Conservation (phyloP, 2,797 vertebrate genomes). For the Pseudocheirus occidentalis region DNA sequence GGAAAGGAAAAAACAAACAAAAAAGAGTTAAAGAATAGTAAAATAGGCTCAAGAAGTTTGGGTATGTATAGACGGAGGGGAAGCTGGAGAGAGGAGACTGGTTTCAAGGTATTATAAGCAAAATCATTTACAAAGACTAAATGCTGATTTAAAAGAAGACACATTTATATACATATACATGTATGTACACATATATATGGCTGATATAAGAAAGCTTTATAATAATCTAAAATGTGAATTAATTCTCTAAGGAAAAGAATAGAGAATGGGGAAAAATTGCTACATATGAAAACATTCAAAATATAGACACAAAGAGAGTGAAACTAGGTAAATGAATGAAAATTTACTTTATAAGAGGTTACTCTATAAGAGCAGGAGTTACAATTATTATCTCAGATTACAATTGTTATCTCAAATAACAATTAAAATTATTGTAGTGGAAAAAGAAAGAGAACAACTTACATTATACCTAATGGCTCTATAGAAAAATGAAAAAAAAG, state of each 20-base stretch:
- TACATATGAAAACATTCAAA: background rate
- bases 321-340: background rate
- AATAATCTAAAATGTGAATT: background rate
- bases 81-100: background rate
- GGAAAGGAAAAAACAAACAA: background rate
- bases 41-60: background rate
- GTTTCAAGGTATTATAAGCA: background rate
- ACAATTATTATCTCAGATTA: background rate
- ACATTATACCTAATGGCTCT: background rate
- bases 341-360: background rate
- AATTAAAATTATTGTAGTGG: background rate
- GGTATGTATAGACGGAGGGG: background rate
- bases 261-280: background rate
- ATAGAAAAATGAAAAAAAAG: background rate
- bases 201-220: background rate
- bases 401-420: background rate
- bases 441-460: background rate
- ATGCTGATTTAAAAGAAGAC: background rate
- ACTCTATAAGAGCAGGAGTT: background rate
- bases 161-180: background rate
- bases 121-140: background rate
- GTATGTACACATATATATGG: background rate
- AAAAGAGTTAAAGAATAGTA: background rate
- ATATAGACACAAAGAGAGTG: background rate
- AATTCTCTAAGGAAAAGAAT: background rate